A percentile compares a stretch with the other conserved stretches of the same genome.
These are phyloP conservation scores for Leptopilina boulardi DNA, from an alignment of 1,140 invertebrate species.

Conservation along the genomic window DNA sequence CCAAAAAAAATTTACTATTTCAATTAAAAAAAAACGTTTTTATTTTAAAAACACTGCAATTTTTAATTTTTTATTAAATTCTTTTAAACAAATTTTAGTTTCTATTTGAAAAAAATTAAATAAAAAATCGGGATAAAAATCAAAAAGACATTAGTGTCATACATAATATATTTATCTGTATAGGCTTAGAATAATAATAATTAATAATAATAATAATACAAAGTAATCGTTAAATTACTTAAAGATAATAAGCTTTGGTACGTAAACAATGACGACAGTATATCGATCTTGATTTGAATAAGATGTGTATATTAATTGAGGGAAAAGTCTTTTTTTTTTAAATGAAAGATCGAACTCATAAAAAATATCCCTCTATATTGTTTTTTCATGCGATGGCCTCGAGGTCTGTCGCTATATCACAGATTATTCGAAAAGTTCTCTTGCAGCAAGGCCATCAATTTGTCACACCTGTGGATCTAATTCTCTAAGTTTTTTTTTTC, in stretches of 20 bases:
- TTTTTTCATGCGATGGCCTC: constrained; percentile 40
- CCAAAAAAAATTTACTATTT: too few species aligned
- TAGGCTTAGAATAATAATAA: constrained; percentile 29
- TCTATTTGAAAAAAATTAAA: too few species aligned
- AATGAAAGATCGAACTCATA: not conserved
- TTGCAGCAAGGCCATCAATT: constrained; percentile 54
- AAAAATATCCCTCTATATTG: constrained; percentile 27
- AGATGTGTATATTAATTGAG: constrained; percentile 2
- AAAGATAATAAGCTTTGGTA: constrained; percentile 76
- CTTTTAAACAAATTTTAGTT: too few species aligned
- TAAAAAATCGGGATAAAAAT: not conserved
- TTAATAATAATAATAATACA: constrained; percentile 67
- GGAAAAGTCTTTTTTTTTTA: constrained; percentile 11
- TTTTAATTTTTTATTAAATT: too few species aligned
- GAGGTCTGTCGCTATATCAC: constrained; percentile 73
- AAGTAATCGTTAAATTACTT: constrained; percentile 73
- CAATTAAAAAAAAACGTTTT: too few species aligned
- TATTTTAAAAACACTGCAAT: too few species aligned
- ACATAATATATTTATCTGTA: constrained; percentile 71
- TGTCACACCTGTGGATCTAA: constrained; percentile 26
- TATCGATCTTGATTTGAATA: constrained; percentile 18
- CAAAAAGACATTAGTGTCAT: constrained; percentile 58
- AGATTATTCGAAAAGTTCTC: constrained; percentile 68
- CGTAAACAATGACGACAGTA: constrained; percentile 70
- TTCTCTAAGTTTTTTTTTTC: not conserved